A percentile compares a stretch with the other conserved stretches of the same genome.
phyloP scores from a whole-genome alignment of 2,113 vertebrate species.

The Centropristis striata region DNA sequence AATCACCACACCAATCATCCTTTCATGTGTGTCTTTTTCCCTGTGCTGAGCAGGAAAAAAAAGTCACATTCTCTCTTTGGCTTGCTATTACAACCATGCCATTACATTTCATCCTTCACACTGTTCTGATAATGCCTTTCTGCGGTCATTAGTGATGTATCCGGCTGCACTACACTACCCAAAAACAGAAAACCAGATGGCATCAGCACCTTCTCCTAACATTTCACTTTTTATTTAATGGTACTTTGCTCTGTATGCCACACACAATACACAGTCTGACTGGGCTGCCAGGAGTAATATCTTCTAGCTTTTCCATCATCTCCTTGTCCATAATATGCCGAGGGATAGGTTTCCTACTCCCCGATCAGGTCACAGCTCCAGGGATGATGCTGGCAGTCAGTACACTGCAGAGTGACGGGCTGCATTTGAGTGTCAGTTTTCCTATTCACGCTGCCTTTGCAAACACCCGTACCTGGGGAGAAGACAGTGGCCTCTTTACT shows the following conservation, averaged over 20 bases:
- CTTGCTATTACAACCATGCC: background rate
- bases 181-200: background rate
- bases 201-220: background rate
- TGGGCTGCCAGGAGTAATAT: slow-evolving; percentile 8
- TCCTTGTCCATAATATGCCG: slow-evolving; percentile 21
- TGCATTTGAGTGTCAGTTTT: slow-evolving; percentile 15
- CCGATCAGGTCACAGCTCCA: slow-evolving; percentile 21
- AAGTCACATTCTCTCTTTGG: background rate
- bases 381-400: slow-evolving; percentile 15
- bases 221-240: slow-evolving; percentile 3
- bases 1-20: background rate
- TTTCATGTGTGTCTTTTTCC: background rate
- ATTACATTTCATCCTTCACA: background rate
- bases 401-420: background rate
- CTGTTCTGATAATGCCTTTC: background rate
- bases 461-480: background rate
- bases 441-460: slow-evolving; percentile 2
- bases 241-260: background rate
- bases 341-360: slow-evolving; percentile 31
- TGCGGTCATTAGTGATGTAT: too few relatives aligned
- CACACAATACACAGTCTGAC: background rate
- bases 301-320: slow-evolving; percentile 15
- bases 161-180: too few relatives aligned
- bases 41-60: background rate
- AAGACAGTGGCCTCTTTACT: background rate